Evolutionary conservation across 2,113 vertebrate genomes (phyloP).

Genomic region (Sylvilagus bachmani): DNA sequence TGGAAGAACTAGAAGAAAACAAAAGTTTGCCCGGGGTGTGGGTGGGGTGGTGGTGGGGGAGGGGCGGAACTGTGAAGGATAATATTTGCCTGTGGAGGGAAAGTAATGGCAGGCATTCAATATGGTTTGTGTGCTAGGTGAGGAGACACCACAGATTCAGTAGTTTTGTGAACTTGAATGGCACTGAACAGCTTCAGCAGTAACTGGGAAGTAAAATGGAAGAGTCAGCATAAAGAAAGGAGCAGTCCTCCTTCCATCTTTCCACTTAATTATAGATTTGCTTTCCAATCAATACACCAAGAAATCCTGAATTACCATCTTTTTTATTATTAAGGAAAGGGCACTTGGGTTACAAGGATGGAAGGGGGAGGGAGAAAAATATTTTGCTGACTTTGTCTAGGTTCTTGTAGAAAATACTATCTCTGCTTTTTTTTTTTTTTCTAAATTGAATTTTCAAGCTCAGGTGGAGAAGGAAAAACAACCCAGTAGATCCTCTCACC

Average conservation of each 20-base stretch:
- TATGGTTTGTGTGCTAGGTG: not conserved
- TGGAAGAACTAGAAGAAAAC: slow-evolving; percentile 39
- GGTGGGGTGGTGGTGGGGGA: not conserved
- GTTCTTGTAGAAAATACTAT: slow-evolving; percentile 53
- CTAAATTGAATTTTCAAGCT: slow-evolving; percentile 30
- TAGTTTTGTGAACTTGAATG: slow-evolving; percentile 18
- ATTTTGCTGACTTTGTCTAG: slow-evolving; percentile 50
- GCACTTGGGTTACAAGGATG: not conserved
- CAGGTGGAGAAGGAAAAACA: slow-evolving; percentile 20
- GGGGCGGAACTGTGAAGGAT: not conserved
- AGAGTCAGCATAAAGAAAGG: slow-evolving; percentile 35
- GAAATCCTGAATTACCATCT: slow-evolving; percentile 45
- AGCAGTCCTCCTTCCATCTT: not conserved
- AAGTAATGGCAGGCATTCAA: not conserved
- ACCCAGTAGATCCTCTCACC: not conserved
- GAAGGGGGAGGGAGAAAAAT: not conserved
- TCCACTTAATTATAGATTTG: slow-evolving; percentile 60
- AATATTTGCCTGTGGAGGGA: not conserved
- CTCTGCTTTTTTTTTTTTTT: not conserved
- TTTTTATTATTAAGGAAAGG: slow-evolving; percentile 31
- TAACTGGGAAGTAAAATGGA: slow-evolving; percentile 42
- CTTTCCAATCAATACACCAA: slow-evolving; percentile 59
- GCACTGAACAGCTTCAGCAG: not conserved
- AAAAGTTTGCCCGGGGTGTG: not conserved
- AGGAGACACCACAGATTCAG: not conserved